phyloP scores from a whole-genome alignment of 2,888 invertebrate genomes.

The Dynastes maya region DNA sequence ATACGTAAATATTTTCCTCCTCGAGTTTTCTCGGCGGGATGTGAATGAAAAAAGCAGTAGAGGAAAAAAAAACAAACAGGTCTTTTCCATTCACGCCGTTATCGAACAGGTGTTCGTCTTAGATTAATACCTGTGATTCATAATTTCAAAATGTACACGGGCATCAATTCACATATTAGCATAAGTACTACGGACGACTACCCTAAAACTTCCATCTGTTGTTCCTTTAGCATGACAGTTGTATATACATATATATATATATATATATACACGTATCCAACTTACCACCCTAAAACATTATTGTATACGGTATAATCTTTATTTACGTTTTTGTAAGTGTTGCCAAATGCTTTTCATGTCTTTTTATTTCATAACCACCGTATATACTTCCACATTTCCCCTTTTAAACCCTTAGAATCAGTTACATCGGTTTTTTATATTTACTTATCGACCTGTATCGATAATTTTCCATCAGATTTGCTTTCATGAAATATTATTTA shows the following conservation, averaged over 20 bases:
- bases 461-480: constrained; percentile 9
- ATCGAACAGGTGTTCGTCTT: constrained; percentile 58
- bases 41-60: background rate
- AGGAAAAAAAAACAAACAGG: background rate
- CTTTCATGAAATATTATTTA: background rate
- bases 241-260: constrained; percentile 33
- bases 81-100: background rate
- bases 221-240: constrained; percentile 57
- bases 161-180: constrained; percentile 61
- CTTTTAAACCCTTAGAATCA: background rate
- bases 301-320: constrained; percentile 53
- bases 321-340: constrained; percentile 55
- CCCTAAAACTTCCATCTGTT: constrained; percentile 56
- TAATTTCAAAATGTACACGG: constrained; percentile 54
- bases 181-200: constrained; percentile 55
- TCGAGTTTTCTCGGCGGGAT: background rate
- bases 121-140: constrained; percentile 62
- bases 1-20: constrained; percentile 5
- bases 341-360: constrained; percentile 48
- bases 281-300: constrained; percentile 52
- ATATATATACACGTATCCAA: constrained; percentile 21
- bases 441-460: background rate
- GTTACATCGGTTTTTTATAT: background rate
- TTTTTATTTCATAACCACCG: constrained; percentile 22
- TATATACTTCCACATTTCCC: background rate